Base-by-base conservation (phyloP, 1,140 invertebrate genomes). In the Coenobita brevimanus region DNA sequence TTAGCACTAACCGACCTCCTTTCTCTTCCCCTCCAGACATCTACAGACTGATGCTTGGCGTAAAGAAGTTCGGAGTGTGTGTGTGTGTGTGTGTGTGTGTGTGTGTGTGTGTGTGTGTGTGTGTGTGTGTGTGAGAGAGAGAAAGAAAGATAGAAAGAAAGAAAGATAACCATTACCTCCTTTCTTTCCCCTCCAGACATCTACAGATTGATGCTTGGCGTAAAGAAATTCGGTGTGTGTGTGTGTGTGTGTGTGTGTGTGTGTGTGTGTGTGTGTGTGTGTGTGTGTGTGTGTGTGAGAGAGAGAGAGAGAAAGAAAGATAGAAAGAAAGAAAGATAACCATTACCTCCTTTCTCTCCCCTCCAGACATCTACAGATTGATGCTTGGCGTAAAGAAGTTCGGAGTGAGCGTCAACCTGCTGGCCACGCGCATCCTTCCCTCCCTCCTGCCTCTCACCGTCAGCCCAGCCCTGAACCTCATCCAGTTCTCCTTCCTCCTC, bases 341-440 rank as follows among this genome's bases (percentile, higher is more conserved):
- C 46, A 50, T 50, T 50, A 8, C 46, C 17, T 50, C 17, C 6
- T 8, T 50, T 50, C 6, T 50, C 46, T 90, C 84, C 82, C 76
- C 91, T 91, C 15, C 91, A 99, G 98, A 96, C 93, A 97, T 99
- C 92, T 99, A 99, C 93, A 96, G 96, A 91, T 93, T 97, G 91
- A 96, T 99, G 95, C 93, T 99, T 88, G 95, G 95, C 91, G 97
- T 99, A 92, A 97, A 97, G 92, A 97, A 96, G 91, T 99, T 97
- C 92, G 98, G 97, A 17, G 93, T 99, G 62, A 97, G 96, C 0
- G 96, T 98, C 15, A 98, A 97, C 92, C 94, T 98, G 90, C 96
- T 99, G 95, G 98, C 98, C 0, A 98, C 97, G 0, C 95, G 97
- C 91, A 97, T 99, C 46, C 97, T 99, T 94, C 98, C 98, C 0